Evolutionary conservation across 1,140 invertebrate species (phyloP).

Genomic region (Vanessa atalanta): DNA sequence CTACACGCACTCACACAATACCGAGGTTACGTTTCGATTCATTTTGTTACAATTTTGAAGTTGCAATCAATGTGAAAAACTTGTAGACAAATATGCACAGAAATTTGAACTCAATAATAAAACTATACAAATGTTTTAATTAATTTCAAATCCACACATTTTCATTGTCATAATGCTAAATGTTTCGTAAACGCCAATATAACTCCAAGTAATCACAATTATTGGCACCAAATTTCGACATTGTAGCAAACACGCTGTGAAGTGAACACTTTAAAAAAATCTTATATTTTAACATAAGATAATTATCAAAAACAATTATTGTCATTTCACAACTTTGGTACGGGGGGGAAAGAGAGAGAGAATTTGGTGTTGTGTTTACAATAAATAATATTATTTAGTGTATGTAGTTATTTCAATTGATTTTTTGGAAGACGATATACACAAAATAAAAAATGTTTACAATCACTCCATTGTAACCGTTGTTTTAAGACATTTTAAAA

Average conservation of each 20-base stretch:
- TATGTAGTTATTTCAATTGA: neutral
- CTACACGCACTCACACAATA: conserved; percentile 60
- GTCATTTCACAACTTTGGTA: conserved; percentile 71
- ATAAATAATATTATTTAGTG: neutral
- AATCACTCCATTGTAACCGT: neutral
- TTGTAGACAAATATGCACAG: conserved; percentile 5
- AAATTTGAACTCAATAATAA: neutral
- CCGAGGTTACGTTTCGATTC: conserved; percentile 27
- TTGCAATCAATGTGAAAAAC: neutral
- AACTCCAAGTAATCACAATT: conserved; percentile 30
- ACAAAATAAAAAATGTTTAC: neutral
- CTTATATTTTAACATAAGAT: neutral
- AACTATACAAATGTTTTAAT: neutral
- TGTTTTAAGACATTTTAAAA: neutral
- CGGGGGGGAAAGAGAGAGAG: conserved; percentile 17
- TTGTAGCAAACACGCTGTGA: conserved; percentile 33
- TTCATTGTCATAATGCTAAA: neutral
- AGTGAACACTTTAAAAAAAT: conserved; percentile 14
- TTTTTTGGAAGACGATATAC: neutral
- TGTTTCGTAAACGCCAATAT: conserved; percentile 3
- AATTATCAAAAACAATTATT: conserved; percentile 56
- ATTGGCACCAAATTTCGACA: conserved; percentile 45
- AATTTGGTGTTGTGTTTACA: conserved; percentile 5
- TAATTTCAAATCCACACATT: neutral
- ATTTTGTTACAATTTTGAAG: neutral